Evolutionary conservation across 2,888 invertebrate species (phyloP).

Genomic region (Aleiodes leptofemur): DNA sequence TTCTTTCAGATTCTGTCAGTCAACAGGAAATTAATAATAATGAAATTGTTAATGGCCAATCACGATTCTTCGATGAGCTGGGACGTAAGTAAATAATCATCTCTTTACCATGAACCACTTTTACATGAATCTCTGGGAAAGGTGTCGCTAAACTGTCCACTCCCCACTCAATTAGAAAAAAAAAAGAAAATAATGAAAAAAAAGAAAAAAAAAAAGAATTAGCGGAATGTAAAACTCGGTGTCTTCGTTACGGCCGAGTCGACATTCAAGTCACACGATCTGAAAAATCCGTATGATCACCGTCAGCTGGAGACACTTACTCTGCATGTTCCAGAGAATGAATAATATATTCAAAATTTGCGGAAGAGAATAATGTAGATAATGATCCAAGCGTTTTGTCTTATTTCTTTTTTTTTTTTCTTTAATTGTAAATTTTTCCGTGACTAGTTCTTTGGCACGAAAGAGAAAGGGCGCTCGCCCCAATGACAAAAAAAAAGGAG

Average conservation of each 20-base stretch:
- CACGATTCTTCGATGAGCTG: slow-evolving; percentile 72
- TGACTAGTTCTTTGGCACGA: slow-evolving; percentile 49
- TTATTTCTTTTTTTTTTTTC: slow-evolving; percentile 15
- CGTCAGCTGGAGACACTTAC: neutral
- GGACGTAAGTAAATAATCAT: slow-evolving; percentile 66
- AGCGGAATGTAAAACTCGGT: neutral
- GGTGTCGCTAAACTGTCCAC: slow-evolving; percentile 9
- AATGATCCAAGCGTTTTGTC: neutral
- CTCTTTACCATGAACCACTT: slow-evolving; percentile 30
- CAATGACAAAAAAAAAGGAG: slow-evolving; percentile 35
- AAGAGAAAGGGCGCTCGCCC: slow-evolving; percentile 54
- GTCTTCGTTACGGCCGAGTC: slow-evolving; percentile 55
- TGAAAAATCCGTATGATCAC: slow-evolving; percentile 34
- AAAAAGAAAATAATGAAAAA: neutral
- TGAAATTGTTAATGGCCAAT: slow-evolving; percentile 56
- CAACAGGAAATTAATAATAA: slow-evolving; percentile 49
- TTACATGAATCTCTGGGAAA: neutral
- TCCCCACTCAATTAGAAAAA: neutral
- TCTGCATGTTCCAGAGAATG: slow-evolving; percentile 36
- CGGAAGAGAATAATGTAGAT: slow-evolving; percentile 18
- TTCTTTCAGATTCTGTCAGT: slow-evolving; percentile 29
- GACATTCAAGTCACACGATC: slow-evolving; percentile 57
- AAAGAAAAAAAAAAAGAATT: too few relatives aligned
- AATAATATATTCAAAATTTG: slow-evolving; percentile 1
- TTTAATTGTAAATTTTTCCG: slow-evolving; percentile 23